phyloP scores from a whole-genome alignment of 2,888 invertebrate genomes.

The Acanthosepion pharaonis region DNA sequence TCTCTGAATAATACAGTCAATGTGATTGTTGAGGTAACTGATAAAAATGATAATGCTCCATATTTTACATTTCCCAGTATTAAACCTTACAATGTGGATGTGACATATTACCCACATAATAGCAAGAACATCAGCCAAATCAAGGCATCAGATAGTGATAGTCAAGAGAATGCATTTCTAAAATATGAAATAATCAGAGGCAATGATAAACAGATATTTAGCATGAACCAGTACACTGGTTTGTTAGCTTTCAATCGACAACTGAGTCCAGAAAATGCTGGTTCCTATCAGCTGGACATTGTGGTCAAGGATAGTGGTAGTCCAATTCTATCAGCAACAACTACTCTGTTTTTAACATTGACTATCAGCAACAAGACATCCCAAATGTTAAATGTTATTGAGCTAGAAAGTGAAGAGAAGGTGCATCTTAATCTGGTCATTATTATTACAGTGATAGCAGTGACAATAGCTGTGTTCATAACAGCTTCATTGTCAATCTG shows the following conservation, averaged over 20 bases:
- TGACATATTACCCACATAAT: background rate
- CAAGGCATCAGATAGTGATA: constrained; percentile 3
- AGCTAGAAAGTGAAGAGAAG: background rate
- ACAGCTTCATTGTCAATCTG: constrained; percentile 2
- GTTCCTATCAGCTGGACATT: constrained; percentile 33
- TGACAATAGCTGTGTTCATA: background rate
- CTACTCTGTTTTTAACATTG: constrained; percentile 9
- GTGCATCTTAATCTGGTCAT: background rate
- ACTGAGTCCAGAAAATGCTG: background rate
- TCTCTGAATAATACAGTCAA: background rate
- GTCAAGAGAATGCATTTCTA: constrained; percentile 33
- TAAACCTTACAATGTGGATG: constrained; percentile 20
- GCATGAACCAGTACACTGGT: constrained; percentile 17
- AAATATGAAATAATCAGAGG: background rate
- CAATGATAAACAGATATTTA: background rate
- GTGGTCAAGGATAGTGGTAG: background rate
- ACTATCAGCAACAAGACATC: constrained; percentile 12
- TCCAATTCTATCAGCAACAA: constrained; percentile 8
- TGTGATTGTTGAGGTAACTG: background rate
- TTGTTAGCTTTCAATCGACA: background rate
- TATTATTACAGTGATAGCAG: constrained; percentile 33
- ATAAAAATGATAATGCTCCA: constrained; percentile 33
- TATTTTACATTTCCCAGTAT: constrained; percentile 22
- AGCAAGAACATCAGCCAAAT: background rate
- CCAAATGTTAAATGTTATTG: background rate